Evolutionary conservation across 2,888 invertebrate genomes (phyloP).

Genomic region (Epirrita christyi): DNA sequence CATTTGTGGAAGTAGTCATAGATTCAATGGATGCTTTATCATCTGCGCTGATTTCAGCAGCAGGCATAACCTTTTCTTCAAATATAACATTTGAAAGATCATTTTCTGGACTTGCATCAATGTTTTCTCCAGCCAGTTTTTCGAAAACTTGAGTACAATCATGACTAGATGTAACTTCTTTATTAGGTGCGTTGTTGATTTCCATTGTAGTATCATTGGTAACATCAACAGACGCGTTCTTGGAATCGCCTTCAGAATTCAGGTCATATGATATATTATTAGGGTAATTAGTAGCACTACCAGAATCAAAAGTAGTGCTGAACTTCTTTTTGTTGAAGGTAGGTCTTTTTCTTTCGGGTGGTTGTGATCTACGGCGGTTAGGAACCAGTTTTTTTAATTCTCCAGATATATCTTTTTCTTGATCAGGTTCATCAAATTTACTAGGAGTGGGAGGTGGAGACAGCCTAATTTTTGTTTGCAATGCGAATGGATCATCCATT

Average conservation of each 20-base stretch:
- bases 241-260: conserved; percentile 7
- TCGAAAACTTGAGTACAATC: conserved; percentile 21
- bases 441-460: conserved; percentile 57
- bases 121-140: conserved; percentile 6
- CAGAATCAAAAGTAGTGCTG: conserved; percentile 48
- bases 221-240: neutral
- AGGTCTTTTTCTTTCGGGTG: conserved; percentile 51
- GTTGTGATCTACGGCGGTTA: conserved; percentile 60
- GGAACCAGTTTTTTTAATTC: conserved; percentile 39
- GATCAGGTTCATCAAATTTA: conserved; percentile 30
- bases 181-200: conserved; percentile 1
- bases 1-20: conserved; percentile 27
- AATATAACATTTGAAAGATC: neutral
- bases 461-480: conserved; percentile 67
- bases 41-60: conserved; percentile 10
- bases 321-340: conserved; percentile 48
- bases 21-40: conserved; percentile 24
- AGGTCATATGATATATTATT: conserved; percentile 3
- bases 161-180: conserved; percentile 5
- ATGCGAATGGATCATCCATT: conserved; percentile 71
- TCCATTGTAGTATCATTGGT: conserved; percentile 4
- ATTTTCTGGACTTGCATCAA: neutral
- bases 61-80: neutral
- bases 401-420: conserved; percentile 30
- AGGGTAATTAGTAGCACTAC: conserved; percentile 21